Evolutionary conservation across 2,113 vertebrate genomes (phyloP), one percentile per base, ranked within the genome.

Genomic region (Maccullochella peelii): DNA sequence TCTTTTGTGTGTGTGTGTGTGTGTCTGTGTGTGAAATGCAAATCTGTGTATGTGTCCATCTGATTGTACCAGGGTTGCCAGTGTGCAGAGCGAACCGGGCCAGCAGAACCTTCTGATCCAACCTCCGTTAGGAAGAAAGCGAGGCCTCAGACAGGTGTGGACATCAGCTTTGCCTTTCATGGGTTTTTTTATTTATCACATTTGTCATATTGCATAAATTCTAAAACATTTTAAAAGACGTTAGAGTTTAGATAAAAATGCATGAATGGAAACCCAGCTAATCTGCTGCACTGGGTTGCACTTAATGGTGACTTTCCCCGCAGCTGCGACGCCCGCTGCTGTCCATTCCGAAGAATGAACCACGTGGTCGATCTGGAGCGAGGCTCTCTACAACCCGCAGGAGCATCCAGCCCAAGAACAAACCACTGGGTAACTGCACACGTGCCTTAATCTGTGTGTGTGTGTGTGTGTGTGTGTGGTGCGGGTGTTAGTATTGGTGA

Each of bases 11-110:
- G 61, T 83, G 44, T 76, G 23, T 72, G 27, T 73, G 25, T 67
- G 58, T 55, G 33, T 77, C 8, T 66, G 30, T 58, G 6, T 61
- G 6, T 73, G 25, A 14, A 27, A 18, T 63, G 25, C 33, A 38
- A 38, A 38, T 76, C 15, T 71, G 59, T 33, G 66, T 68, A 2
- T 42, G 33, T 66, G 55, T 74, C 9, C 18, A n/a, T 81, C 3
- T 68, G 80, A 73, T 87, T 88, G 42, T 77, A 89, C 92, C 95
- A 99, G 98, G 97, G 98, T 99, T 85, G 98, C 98, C 38, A 99
- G 98, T 9, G 97, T 99, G 71, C 98, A 99, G 95, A 99, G 98
- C 3, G 98, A 99, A 84, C 98, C 98, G 0, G 98, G 98, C 69
- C 98, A 99, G 77, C 98, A 99, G 93, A 99, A 97, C 90, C 96